Evolutionary conservation across 1,140 invertebrate genomes (phyloP).

Genomic region (Leptoteleia sp.): DNA sequence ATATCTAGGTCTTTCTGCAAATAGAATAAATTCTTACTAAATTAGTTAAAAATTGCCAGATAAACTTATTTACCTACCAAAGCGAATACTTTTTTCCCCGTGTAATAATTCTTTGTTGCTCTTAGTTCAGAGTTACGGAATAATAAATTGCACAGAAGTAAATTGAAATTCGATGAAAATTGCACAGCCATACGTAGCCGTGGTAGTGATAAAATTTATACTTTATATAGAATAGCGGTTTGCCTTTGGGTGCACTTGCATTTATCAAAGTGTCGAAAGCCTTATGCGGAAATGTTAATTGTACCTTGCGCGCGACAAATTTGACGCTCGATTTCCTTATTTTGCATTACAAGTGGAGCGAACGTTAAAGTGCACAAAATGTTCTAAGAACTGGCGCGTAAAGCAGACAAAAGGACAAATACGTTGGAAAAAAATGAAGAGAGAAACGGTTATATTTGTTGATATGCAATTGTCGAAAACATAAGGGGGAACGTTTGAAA

Average conservation of each 20-base stretch:
- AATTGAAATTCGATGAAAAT: slow-evolving; percentile 5
- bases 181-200: no score
- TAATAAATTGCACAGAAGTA: not conserved
- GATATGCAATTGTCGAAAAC: slow-evolving; percentile 5
- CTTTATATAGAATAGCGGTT: no score
- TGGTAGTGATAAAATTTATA: no score
- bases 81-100: no score
- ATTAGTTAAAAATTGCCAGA: no score
- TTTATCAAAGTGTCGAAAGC: slow-evolving; percentile 28
- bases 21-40: no score
- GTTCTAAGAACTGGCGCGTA: not conserved
- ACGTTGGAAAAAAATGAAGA: not conserved
- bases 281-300: slow-evolving; percentile 23
- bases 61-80: no score
- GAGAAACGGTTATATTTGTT: slow-evolving; percentile 15
- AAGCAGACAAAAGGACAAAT: slow-evolving; percentile 15
- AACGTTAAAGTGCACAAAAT: not conserved
- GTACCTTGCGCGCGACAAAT: slow-evolving; percentile 22
- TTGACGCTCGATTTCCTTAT: slow-evolving; percentile 5
- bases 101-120: no score
- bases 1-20: no score
- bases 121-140: not conserved
- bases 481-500: slow-evolving; percentile 4
- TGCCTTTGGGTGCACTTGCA: no score
- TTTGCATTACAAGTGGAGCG: not conserved